Percentiles rank a stretch among this genome's conserved stretches.
Conservation (phyloP, 35 echinoderm and acorn worm genomes). For the Chiridota heheva region DNA sequence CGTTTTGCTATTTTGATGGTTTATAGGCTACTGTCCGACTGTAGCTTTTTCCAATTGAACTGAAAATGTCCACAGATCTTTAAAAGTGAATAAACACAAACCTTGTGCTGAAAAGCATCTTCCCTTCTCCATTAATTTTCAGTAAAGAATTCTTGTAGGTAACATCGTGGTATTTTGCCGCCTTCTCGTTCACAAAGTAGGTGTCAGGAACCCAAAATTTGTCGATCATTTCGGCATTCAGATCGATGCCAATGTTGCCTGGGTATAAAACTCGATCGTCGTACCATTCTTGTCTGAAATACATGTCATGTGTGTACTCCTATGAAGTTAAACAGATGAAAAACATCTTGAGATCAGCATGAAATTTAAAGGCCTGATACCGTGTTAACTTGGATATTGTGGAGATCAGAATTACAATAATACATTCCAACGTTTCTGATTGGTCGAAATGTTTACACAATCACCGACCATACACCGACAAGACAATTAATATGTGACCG, state of each 20-base stretch:
- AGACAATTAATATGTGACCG: too few species aligned
- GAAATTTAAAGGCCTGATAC: too few species aligned
- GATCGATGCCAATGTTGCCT: slow-evolving; percentile 31
- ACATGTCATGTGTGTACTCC: slow-evolving; percentile 92
- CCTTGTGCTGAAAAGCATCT: slow-evolving; percentile 87
- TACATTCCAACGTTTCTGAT: too few species aligned
- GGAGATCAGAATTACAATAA: not conserved
- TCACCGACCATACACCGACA: too few species aligned
- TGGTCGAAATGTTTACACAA: too few species aligned
- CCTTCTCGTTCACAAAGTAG: slow-evolving; percentile 94
- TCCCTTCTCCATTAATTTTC: slow-evolving; percentile 42
- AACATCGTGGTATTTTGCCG: slow-evolving; percentile 68
- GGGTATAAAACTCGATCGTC: slow-evolving; percentile 57
- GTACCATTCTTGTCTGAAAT: slow-evolving; percentile 83
- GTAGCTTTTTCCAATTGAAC: too few species aligned
- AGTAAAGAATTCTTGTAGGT: slow-evolving; percentile 77
- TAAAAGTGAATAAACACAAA: slow-evolving; percentile 37
- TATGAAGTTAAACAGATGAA: not conserved
- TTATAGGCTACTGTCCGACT: too few species aligned
- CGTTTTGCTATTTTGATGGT: too few species aligned
- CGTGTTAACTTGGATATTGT: too few species aligned
- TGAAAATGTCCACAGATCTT: too few species aligned
- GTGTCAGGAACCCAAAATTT: slow-evolving; percentile 87
- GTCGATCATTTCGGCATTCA: slow-evolving; percentile 70
- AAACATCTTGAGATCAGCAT: not conserved